phyloP scores from a whole-genome alignment of 1,140 invertebrate genomes.

The Platorchestia sp. region DNA sequence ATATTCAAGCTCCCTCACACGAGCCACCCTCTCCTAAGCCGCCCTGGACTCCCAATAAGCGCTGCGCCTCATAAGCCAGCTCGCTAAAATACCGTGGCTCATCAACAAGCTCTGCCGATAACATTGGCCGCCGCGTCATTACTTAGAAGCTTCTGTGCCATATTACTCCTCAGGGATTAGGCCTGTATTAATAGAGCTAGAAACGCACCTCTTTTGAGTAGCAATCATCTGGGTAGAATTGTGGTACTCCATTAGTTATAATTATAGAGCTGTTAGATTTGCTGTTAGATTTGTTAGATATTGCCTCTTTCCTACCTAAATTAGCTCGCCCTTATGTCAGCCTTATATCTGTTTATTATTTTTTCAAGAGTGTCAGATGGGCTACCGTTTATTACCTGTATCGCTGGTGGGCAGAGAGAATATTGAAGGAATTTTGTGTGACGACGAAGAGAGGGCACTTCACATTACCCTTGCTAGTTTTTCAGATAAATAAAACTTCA shows the following conservation, averaged over 20 bases:
- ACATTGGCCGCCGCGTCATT: background rate
- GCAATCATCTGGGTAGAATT: background rate
- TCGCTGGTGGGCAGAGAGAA: no score
- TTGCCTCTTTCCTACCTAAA: background rate
- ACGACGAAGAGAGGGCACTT: no score
- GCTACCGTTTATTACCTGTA: background rate
- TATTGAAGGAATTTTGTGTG: no score
- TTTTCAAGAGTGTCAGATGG: background rate
- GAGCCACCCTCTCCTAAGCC: background rate
- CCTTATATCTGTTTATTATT: background rate
- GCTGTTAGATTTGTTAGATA: no score
- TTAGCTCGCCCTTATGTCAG: background rate
- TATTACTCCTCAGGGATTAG: background rate
- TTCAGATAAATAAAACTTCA: no score
- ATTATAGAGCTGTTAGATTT: background rate
- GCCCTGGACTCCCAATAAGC: background rate
- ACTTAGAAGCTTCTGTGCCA: background rate
- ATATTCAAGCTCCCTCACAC: background rate
- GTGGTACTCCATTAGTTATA: background rate
- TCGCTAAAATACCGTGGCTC: background rate
- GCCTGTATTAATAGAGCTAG: background rate
- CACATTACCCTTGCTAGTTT: no score
- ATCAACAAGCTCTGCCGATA: background rate
- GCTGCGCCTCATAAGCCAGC: background rate
- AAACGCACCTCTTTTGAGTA: background rate